A percentile compares a stretch with the other conserved stretches of the same genome.
Conservation (phyloP, 2,113 vertebrate genomes). For the Leucoraja erinaceus region DNA sequence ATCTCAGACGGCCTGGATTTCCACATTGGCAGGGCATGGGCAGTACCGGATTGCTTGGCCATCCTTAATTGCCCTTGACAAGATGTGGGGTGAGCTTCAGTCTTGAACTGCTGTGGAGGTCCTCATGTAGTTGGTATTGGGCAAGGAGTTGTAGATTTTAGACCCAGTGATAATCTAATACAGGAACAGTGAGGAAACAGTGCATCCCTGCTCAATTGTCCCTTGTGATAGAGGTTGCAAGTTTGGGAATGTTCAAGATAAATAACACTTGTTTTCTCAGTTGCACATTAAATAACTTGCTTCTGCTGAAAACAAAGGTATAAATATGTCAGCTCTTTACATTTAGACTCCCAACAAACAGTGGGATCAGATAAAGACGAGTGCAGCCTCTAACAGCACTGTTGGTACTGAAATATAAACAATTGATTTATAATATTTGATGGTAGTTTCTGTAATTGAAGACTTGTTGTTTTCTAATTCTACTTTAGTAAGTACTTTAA, state of each 20-base stretch:
- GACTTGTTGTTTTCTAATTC: not conserved
- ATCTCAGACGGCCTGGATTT: not conserved
- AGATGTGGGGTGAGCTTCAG: too few relatives aligned
- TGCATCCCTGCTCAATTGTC: too few relatives aligned
- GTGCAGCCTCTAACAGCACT: not conserved
- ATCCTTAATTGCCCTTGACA: too few relatives aligned
- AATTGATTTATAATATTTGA: not conserved
- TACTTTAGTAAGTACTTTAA: not conserved
- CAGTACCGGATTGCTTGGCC: too few relatives aligned
- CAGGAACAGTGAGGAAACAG: too few relatives aligned
- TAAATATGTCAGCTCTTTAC: slow-evolving; percentile 25
- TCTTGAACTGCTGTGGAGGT: too few relatives aligned
- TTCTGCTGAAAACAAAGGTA: not conserved
- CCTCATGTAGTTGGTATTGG: too few relatives aligned
- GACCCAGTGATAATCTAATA: too few relatives aligned
- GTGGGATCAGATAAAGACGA: not conserved
- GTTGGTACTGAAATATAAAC: not conserved
- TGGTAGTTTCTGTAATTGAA: not conserved
- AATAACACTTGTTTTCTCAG: not conserved
- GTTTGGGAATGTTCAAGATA: not conserved
- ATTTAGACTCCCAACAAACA: not conserved
- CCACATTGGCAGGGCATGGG: not conserved
- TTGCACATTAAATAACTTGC: not conserved
- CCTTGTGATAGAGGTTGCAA: too few relatives aligned
- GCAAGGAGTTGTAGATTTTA: too few relatives aligned